phyloP scores from a whole-genome alignment of 2,888 invertebrate genomes.

The Glomeris marginata region DNA sequence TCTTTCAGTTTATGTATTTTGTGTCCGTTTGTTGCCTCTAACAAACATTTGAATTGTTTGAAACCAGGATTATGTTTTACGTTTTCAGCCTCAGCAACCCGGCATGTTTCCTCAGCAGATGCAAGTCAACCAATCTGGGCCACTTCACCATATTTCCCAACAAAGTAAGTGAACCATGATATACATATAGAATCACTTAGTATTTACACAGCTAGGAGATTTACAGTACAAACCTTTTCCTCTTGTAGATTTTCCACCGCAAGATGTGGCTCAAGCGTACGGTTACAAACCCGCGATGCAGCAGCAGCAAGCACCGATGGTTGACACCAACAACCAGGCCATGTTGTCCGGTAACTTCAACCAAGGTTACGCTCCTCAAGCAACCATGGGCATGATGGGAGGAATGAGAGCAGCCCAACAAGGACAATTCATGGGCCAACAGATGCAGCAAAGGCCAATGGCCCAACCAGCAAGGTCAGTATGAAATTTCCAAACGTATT shows the following conservation, averaged over 20 bases:
- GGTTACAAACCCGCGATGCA: constrained; percentile 14
- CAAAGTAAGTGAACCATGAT: constrained; percentile 5
- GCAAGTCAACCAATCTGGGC: constrained; percentile 13
- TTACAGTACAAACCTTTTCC: neutral
- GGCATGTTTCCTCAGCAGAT: constrained; percentile 14
- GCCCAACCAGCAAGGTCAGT: constrained; percentile 12
- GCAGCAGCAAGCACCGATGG: constrained; percentile 9
- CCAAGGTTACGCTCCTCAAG: constrained; percentile 10
- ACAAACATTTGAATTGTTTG: no score
- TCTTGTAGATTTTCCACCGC: constrained; percentile 4
- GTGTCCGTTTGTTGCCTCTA: no score
- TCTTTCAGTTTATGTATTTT: no score
- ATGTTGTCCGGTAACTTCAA: constrained; percentile 12
- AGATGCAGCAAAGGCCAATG: constrained; percentile 14
- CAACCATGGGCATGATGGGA: constrained; percentile 14
- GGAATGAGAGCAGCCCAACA: constrained; percentile 15
- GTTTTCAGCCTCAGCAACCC: constrained; percentile 5
- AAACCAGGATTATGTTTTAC: neutral
- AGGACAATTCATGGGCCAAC: constrained; percentile 12
- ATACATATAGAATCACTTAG: neutral
- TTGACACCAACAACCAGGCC: constrained; percentile 4
- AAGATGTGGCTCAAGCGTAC: constrained; percentile 13
- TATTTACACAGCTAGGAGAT: neutral
- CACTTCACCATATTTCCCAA: constrained; percentile 14
- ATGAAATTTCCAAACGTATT: no score